phyloP scores from a whole-genome alignment of 1,140 invertebrate genomes.

The Ostrea denselamellosa region DNA sequence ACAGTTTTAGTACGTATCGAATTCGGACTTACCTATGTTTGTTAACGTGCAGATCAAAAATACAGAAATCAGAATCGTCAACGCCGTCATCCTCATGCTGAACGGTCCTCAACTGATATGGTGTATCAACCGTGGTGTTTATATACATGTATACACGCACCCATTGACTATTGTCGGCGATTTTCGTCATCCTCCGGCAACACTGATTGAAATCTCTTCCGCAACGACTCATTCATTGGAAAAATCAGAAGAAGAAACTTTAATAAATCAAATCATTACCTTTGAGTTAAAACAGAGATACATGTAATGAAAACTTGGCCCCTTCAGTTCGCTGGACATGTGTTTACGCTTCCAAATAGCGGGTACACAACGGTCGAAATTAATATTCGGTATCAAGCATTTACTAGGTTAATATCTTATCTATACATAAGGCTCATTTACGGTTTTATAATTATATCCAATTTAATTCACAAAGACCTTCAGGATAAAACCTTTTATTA shows the following conservation, averaged over 20 bases:
- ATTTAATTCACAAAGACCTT: neutral
- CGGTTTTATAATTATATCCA: neutral
- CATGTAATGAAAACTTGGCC: too few species aligned
- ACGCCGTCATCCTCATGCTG: neutral
- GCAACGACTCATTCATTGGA: neutral
- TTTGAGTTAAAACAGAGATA: too few species aligned
- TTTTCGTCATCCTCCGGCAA: conserved; percentile 18
- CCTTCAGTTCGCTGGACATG: neutral
- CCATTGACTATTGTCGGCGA: neutral
- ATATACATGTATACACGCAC: neutral
- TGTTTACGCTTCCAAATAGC: neutral
- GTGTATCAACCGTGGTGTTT: neutral
- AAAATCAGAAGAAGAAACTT: neutral
- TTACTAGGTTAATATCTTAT: neutral
- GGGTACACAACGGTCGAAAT: neutral
- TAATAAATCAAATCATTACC: neutral
- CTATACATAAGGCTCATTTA: neutral
- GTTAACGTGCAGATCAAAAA: neutral
- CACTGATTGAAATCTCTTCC: neutral
- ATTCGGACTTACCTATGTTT: neutral
- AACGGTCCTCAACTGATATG: neutral
- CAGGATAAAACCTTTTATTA: neutral
- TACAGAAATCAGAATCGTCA: neutral
- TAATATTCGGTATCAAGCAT: neutral
- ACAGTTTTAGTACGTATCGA: too few species aligned